phyloP scores from a whole-genome alignment of 2,797 vertebrate species.

The Rallus crepitans region DNA sequence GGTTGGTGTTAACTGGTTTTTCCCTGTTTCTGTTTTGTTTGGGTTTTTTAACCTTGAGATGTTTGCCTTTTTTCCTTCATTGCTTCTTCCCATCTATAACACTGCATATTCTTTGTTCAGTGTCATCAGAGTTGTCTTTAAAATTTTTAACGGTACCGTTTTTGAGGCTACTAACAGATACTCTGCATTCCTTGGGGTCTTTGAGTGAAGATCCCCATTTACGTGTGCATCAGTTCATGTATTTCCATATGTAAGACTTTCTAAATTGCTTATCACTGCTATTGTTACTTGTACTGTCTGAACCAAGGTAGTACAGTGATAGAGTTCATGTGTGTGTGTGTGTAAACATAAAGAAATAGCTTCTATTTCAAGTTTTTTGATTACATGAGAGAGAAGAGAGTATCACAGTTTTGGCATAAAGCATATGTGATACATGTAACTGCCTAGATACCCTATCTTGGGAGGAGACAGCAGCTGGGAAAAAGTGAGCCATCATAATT shows the following conservation, averaged over 20 bases:
- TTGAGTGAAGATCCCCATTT: not conserved
- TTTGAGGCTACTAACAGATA: not conserved
- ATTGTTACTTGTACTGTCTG: not conserved
- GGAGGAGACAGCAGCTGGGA: not conserved
- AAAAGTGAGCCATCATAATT: fast-evolving
- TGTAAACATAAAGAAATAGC: not conserved
- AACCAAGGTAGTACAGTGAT: not conserved
- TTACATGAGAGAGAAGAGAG: not conserved
- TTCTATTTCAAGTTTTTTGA: not conserved
- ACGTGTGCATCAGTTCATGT: not conserved
- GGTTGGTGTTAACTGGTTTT: not conserved
- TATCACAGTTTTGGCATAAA: not conserved
- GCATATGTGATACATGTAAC: fast-evolving
- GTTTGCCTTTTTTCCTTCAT: not conserved
- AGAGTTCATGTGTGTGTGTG: not conserved
- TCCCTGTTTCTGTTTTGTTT: not conserved
- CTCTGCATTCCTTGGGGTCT: not conserved
- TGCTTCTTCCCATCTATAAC: not conserved
- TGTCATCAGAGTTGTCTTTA: not conserved
- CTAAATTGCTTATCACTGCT: not conserved
- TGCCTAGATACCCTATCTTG: not conserved
- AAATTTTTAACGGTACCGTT: not conserved
- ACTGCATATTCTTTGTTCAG: not conserved
- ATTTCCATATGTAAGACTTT: not conserved
- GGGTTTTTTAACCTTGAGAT: not conserved